Evolutionary conservation across 2,113 vertebrate species (phyloP).

Genomic region (Serilophus lunatus): DNA sequence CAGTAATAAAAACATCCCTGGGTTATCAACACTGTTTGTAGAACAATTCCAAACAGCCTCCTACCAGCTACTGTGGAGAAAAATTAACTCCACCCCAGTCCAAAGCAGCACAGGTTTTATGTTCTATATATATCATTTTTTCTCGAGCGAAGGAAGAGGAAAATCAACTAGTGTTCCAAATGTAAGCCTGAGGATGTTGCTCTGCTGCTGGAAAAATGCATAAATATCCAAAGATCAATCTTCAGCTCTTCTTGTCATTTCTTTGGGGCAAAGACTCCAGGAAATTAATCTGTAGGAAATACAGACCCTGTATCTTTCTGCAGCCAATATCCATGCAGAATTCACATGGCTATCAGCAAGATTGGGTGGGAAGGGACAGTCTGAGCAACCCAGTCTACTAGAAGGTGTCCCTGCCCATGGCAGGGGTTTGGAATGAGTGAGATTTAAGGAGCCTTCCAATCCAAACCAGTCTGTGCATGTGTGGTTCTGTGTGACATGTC

Average conservation of each 20-base stretch:
- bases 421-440: neutral
- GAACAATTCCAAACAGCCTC: neutral
- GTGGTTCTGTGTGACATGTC: neutral
- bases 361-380: neutral
- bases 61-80: neutral
- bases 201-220: neutral
- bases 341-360: neutral
- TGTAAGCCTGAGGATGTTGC: neutral
- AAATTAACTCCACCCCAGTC: neutral
- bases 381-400: neutral
- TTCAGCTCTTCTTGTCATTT: neutral
- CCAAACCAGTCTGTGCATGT: neutral
- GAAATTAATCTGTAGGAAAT: neutral
- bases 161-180: neutral
- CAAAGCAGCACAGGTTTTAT: neutral
- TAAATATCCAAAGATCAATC: neutral
- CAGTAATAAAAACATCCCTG: neutral
- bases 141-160: neutral
- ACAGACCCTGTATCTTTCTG: neutral
- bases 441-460: neutral
- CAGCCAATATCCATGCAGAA: neutral
- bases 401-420: neutral
- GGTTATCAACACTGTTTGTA: neutral
- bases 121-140: neutral
- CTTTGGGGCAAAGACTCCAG: neutral